Evolutionary conservation across 2,888 invertebrate species (phyloP), one percentile per base, ranked within the genome.

Genomic region (Hypolimnas misippus): DNA sequence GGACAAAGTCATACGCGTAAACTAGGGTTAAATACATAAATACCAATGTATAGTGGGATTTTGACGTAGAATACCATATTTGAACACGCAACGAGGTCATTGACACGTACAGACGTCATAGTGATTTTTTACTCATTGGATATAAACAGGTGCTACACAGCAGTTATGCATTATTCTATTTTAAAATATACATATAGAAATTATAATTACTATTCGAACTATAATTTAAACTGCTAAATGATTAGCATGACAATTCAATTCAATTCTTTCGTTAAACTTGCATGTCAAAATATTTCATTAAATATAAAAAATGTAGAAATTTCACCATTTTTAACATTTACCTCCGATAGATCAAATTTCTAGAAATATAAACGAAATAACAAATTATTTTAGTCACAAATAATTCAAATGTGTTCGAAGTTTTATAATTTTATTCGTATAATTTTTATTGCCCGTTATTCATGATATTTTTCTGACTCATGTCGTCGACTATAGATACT

Each of bases 41-140:
- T n/a, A n/a, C n/a, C n/a, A n/a, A n/a, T n/a, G n/a, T n/a, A n/a
- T n/a, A n/a, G n/a, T n/a, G n/a, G n/a, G n/a, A n/a, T n/a, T 21
- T 25, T 46, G 12, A 46, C 12, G 46, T 21, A n/a, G n/a, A n/a
- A n/a, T n/a, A n/a, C n/a, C n/a, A n/a, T 25, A 29, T 49, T n/a
- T 49, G 19, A 49, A 8, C 8, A 14, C n/a, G 0, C 4, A 25
- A 25, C 1, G 7, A 25, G 49, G 1, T 49, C n/a, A 49, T 25
- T 14, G 25, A n/a, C 25, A 14, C 25, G 6, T 29, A n/a, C 2
- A n/a, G 49, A 49, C 25, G 7, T 49, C 49, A 29, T 14, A 29
- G 6, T 7, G n/a, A 29, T 10, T 7, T 49, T 49, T 25, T 49
- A 14, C 49, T 49, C 8, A 29, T 29, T 14, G 14, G 25, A 29